Evolutionary conservation across 2,113 vertebrate genomes (phyloP).

Genomic region (Beaufortia kweichowensis): DNA sequence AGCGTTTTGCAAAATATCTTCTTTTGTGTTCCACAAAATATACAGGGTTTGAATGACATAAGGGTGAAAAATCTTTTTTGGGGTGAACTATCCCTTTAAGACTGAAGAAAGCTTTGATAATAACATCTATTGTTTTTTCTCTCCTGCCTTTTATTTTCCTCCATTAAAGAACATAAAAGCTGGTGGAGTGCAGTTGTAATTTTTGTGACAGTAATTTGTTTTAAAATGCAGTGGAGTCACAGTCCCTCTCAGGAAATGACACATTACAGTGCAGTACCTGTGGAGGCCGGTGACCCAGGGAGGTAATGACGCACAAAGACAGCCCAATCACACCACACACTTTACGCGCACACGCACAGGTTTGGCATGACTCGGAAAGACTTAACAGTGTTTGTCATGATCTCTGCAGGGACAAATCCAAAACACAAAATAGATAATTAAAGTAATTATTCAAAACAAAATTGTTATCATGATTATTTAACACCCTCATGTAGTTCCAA

Average conservation of each 20-base stretch:
- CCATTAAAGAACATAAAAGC: slow-evolving; percentile 45
- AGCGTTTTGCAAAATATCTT: too few species aligned
- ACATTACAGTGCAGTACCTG: slow-evolving; percentile 22
- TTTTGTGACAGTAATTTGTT: slow-evolving; percentile 34
- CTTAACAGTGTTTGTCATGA: not conserved
- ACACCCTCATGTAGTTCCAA: too few species aligned
- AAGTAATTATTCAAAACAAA: not conserved
- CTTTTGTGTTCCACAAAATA: too few species aligned
- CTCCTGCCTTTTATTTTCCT: slow-evolving; percentile 21
- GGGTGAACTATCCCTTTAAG: too few species aligned
- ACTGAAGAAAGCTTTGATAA: slow-evolving; percentile 15
- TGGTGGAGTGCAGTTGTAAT: slow-evolving; percentile 23
- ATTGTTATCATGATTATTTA: too few species aligned
- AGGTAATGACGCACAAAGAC: slow-evolving; percentile 15
- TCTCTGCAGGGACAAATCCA: not conserved
- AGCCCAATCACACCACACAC: slow-evolving; percentile 11
- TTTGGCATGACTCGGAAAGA: not conserved
- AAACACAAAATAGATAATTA: not conserved
- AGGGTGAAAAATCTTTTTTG: too few species aligned
- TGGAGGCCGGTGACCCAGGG: not conserved
- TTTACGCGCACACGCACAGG: not conserved
- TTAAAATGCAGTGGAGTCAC: slow-evolving; percentile 10
- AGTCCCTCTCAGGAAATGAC: not conserved
- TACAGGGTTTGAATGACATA: too few species aligned
- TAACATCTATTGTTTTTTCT: slow-evolving; percentile 10